Evolutionary conservation across 2,113 vertebrate genomes (phyloP), one percentile per base, ranked within the genome.

Genomic region (Triplophysa siluroides): DNA sequence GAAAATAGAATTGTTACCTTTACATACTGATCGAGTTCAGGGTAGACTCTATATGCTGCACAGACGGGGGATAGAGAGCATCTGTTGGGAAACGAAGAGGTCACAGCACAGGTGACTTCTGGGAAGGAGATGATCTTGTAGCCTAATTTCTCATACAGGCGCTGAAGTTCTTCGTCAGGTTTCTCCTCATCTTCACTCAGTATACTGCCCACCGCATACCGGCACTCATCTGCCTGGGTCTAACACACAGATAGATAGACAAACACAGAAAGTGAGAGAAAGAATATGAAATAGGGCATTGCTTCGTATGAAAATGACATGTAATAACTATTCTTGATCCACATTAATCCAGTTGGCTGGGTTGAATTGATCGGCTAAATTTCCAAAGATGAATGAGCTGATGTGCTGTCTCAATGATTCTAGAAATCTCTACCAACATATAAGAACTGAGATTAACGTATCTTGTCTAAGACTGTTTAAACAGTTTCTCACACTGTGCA

Each of bases 111-210:
- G 81, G 94, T 95, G 78, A 96, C 92, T 83, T 95, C 94, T 0
- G 97, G 96, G 84, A 99, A 97, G 82, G 94, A 93, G 86, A 95
- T 95, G 58, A 99, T 88, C 84, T 93, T 94, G 88, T 97, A 98
- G 85, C 96, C 96, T 10, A 92, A 95, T 76, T 94, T 95, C 90
- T 95, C 92, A 64, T 94, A 99, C 79, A 90, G 90, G 26, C 91
- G 91, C 73, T 95, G 83, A 78, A 96, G 91, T 78, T 95, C 93
- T 47, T 94, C 91, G 0, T 94, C 91, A 0, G 93, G 93, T 33
- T 93, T 83, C 12, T 89, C 87, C 0, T 96, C 94, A 1, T 95
- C 95, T 82, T 98, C 95, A 0, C 95, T 95, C 84, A 99, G 88
- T 85, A 99, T 95, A 81, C 94, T 94, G 87, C 97, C 96, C 1